These are phyloP conservation scores for Metacarcinus magister DNA, from an alignment of 2,888 invertebrate species.

Conservation along the genomic window DNA sequence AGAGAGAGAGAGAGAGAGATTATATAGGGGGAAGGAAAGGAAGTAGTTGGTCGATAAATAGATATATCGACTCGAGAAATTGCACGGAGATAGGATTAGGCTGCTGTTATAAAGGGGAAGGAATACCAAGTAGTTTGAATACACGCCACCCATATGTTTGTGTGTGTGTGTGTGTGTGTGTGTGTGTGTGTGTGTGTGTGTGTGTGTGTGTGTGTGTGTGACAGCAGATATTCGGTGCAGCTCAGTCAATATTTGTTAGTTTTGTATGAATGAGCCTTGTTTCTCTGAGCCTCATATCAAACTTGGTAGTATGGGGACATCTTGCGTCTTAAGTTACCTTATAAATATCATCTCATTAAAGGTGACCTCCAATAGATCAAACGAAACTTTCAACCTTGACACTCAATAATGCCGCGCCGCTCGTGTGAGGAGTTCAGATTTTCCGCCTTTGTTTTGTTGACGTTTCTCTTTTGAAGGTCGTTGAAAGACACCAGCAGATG, in stretches of 20 bases:
- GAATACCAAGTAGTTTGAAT: too few species aligned
- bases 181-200: slow-evolving; percentile 26
- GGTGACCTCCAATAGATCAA: background rate
- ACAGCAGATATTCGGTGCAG: background rate
- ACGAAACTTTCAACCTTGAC: background rate
- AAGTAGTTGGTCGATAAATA: background rate
- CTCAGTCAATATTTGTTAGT: background rate
- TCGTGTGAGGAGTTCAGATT: too few species aligned
- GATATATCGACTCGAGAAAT: background rate
- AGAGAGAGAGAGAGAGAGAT: background rate
- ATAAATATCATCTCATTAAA: background rate
- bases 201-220: slow-evolving; percentile 26
- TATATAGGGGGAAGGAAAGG: background rate
- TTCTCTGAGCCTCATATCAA: background rate
- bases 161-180: background rate
- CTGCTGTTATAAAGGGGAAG: too few species aligned
- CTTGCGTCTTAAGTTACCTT: background rate
- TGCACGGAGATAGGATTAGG: too few species aligned
- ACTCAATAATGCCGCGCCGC: background rate
- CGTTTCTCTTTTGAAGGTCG: too few species aligned
- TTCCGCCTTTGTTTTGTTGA: too few species aligned
- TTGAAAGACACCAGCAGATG: too few species aligned
- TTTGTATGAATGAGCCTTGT: background rate
- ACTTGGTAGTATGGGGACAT: background rate
- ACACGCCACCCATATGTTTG: background rate